Conservation (phyloP, 2,888 invertebrate genomes). For the Pheosia gnoma region DNA sequence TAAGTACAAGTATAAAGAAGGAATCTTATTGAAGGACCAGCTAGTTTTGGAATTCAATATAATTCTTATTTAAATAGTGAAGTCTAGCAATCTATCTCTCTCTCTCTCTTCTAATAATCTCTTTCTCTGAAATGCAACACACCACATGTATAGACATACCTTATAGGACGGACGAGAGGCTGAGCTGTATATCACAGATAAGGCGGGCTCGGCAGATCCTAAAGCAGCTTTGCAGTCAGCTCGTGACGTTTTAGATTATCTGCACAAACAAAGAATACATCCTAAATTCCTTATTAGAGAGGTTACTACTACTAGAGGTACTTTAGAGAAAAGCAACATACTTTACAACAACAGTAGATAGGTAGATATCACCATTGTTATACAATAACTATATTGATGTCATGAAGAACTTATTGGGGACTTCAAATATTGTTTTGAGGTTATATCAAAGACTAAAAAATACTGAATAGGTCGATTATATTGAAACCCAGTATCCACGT, state of each 20-base stretch:
- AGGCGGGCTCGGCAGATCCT: conserved; percentile 83
- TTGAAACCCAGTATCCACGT: conserved; percentile 6
- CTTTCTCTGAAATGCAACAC: not conserved
- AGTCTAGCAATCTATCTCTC: too few species aligned
- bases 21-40: not conserved
- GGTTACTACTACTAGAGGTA: too few species aligned
- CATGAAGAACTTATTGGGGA: not conserved
- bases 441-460: conserved; percentile 59
- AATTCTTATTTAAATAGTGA: too few species aligned
- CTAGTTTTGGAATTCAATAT: not conserved
- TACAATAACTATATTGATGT: too few species aligned
- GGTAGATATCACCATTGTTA: not conserved
- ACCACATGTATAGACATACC: conserved; percentile 51
- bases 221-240: conserved; percentile 80
- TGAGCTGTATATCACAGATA: conserved; percentile 85
- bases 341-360: not conserved
- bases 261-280: conserved; percentile 44
- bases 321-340: too few species aligned
- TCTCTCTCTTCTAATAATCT: not conserved
- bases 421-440: conserved; percentile 59
- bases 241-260: conserved; percentile 77
- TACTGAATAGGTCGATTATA: conserved; percentile 16
- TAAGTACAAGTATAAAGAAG: not conserved
- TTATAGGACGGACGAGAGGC: conserved; percentile 85
- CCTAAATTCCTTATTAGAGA: conserved; percentile 22